Conservation (phyloP, 2,113 vertebrate genomes). For the Podarcis raffonei region DNA sequence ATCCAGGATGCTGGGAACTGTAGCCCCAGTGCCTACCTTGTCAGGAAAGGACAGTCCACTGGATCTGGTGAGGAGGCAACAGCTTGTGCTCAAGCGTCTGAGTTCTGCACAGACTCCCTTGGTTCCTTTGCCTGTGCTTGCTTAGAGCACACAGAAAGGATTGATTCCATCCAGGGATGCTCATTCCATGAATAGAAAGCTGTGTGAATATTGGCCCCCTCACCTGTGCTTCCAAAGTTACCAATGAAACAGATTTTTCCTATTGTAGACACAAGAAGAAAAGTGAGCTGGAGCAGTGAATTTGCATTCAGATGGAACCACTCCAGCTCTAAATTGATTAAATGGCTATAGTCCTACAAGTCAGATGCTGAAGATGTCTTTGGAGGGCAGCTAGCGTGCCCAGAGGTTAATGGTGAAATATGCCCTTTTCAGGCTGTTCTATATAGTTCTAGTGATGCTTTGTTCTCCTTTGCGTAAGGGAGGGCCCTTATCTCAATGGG, state of each 20-base stretch:
- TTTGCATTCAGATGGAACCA: neutral
- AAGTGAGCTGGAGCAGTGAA: neutral
- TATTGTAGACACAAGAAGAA: neutral
- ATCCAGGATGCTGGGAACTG: neutral
- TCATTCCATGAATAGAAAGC: neutral
- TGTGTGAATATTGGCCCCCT: neutral
- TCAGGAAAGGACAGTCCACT: neutral
- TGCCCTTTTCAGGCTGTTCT: neutral
- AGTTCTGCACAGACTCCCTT: neutral
- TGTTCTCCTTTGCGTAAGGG: neutral
- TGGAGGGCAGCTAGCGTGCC: neutral
- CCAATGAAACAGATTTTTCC: neutral
- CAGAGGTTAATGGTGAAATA: neutral
- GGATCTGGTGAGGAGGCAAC: neutral
- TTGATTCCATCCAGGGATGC: neutral
- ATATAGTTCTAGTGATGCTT: neutral
- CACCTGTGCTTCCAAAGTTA: neutral
- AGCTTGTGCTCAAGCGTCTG: neutral
- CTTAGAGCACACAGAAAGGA: neutral
- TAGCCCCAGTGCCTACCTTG: neutral
- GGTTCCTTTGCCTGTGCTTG: neutral
- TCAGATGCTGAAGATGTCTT: neutral
- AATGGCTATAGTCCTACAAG: neutral
- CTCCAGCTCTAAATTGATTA: neutral
- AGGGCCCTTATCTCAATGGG: too few relatives aligned